These are phyloP conservation scores for Glyptemys insculpta DNA, from an alignment of 2,797 vertebrate genomes.

Conservation along the genomic window DNA sequence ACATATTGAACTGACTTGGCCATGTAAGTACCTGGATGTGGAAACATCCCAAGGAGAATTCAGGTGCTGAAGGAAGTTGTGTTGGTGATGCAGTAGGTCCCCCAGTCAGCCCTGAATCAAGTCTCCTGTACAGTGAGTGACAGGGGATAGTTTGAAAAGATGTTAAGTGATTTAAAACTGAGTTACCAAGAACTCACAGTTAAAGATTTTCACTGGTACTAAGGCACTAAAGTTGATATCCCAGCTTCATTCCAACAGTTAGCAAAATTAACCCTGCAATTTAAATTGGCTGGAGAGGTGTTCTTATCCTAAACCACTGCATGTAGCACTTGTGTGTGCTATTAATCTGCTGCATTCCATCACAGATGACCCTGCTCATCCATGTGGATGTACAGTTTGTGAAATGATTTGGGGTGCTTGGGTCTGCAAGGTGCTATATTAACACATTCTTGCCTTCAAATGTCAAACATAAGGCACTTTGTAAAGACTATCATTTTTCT, in stretches of 20 bases:
- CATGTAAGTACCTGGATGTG: accelerated
- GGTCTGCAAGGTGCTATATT: slow-evolving; percentile 22
- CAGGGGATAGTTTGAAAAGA: too few relatives aligned
- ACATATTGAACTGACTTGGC: neutral
- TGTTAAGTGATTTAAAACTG: too few relatives aligned
- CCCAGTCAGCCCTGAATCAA: too few relatives aligned
- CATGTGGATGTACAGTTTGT: neutral
- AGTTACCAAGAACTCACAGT: neutral
- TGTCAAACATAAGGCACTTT: neutral
- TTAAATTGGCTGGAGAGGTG: neutral
- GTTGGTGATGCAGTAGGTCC: too few relatives aligned
- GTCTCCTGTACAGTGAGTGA: too few relatives aligned
- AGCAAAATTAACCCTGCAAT: neutral
- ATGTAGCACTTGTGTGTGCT: neutral
- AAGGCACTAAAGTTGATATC: neutral
- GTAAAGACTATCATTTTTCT: neutral
- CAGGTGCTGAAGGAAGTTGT: too few relatives aligned
- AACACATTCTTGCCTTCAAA: slow-evolving; percentile 17
- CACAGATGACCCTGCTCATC: neutral
- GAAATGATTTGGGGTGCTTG: neutral
- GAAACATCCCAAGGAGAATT: too few relatives aligned
- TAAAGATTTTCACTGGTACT: neutral
- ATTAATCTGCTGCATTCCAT: neutral
- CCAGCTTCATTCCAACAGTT: neutral
- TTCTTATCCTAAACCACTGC: neutral